Evolutionary conservation across 2,797 vertebrate genomes (phyloP), one percentile per base, ranked within the genome.

Genomic region (Chloroceryle amazona): DNA sequence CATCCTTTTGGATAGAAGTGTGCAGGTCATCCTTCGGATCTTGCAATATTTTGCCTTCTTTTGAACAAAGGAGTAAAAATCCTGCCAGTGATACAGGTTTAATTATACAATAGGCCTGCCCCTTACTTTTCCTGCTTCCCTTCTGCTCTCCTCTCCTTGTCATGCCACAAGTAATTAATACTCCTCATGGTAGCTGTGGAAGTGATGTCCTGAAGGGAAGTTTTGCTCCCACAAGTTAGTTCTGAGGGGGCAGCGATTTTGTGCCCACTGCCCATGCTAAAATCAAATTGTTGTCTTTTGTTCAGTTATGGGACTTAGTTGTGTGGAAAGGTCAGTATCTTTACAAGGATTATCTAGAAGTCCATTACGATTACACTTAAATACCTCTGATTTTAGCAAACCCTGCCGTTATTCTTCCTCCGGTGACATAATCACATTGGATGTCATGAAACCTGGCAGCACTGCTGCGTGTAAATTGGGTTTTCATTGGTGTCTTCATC

Each of bases 361-460:
- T 73, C 26, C 13, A 16, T 28, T 1, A 1, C 13, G 31, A 7
- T 2, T 67, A 55, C 7, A 35, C 25, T 73, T 44, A 76, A 76
- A 26, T 52, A 44, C 22, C 25, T 73, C 31, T 47, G 62, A 63
- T 82, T 91, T 85, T 39, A 95, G 65, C 61, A 94, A 78, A 55
- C 33, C 26, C 1, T 51, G 44, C 44, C 67, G 6, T 39, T 66
- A 21, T 5, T 95, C 39, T 49, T 90, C 54, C 57, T 65, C 75
- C 29, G 51, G 62, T 0, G 2, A 26, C n/a, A 33, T 6, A 21
- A 22, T 83, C 13, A 7, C 12, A 25, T 17, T 0, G 0, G n/a
- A 54, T 46, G 12, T 19, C 15, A 21, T 62, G 73, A 81, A 81
- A 90, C 31, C 37, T 33, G 46, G 71, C 20, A 42, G 28, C 2